Base-by-base conservation (phyloP, 2,797 vertebrate species). In the Glossophaga mutica region DNA sequence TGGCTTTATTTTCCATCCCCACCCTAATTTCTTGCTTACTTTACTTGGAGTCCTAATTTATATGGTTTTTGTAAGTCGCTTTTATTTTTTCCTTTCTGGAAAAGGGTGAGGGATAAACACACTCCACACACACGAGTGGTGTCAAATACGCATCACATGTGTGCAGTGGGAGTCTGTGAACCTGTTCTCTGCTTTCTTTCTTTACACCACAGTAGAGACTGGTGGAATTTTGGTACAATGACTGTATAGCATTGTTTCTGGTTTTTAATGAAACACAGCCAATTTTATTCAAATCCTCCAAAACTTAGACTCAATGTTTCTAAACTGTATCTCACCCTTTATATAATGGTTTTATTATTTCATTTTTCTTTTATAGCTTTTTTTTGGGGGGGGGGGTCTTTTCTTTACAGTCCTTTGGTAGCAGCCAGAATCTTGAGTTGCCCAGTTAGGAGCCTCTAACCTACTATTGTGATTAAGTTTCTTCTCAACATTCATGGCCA, bases 41-140 rank as follows among this genome's bases (percentile, higher is more conserved):
- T 96, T 87, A 87, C 87, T 94, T 96, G 65, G 52, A 90, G 9
- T 74, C 59, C 81, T 94, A 86, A 96, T 83, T 90, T 96, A 70
- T 50, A 32, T 74, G 67, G 84, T 42, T 91, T 94, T 94, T 55
- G 15, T 65, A 92, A 84, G 37, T 70, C 95, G 91, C 15, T 91
- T 86, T 89, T n/a, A 76, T 93, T 48, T 57, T 90, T 79, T 83
- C 62, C 29, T 81, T 94, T 96, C 77, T 91, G 52, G 78, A 88
- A 59, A 59, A 91, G 87, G 22, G 34, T 97, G 39, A 88, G 59
- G 46, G 52, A 78, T 83, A 89, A 87, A 95, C 65, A 84, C 71
- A 73, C 67, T 42, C 16, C 18, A 86, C 9, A 42, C 46, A 52
- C 37, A 87, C 37, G 78, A 93, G 37, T 1, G 6, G 62, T 65